Base-by-base conservation (phyloP, 2,888 invertebrate species). In the Parnassius mnemosyne region DNA sequence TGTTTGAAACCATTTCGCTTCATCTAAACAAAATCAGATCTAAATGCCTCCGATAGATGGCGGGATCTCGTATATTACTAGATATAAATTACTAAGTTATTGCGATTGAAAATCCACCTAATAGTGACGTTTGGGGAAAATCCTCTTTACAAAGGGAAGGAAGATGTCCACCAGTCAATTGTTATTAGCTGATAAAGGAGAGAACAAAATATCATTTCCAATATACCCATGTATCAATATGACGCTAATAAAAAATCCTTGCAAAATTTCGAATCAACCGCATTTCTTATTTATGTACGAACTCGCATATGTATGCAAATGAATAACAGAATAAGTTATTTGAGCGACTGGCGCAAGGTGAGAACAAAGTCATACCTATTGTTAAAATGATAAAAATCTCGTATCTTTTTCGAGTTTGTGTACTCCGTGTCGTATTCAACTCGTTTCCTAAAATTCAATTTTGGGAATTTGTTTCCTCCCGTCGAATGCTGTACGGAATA, bases 401-500 rank as follows among this genome's bases (percentile, higher is more conserved):
- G 81, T 85, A 85, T 83, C 84, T 84, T 83, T 83, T 78, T 78
- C 78, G 72, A 87, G 87, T 89, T 89, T 86, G 83, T 89, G 78
- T 85, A 86, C 83, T 73, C 81, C 79, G 83, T 84, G 90, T 89
- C 87, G 90, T 88, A 88, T 89, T 87, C 89, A 89, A 89, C 89
- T 90, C 89, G 90, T 90, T 90, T 86, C 89, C 79, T 84, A 89
- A 90, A 90, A 91, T 91, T 90, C 91, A 91, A 91, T 91, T 91
- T 90, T 89, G 90, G 87, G 87, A 90, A 91, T 91, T 91, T 90
- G 91, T 91, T 89, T 86, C 89, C 87, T 87, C 85, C 80, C 85
- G 83, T 80, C 80, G 87, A 83, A 83, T 78, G 81, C 80, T 78
- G 87, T 71, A 72, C 79, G 74, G 90, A 90, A 91, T 91, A 91